phyloP scores from a whole-genome alignment of 1,140 invertebrate genomes.

The Sarcophaga bullata region DNA sequence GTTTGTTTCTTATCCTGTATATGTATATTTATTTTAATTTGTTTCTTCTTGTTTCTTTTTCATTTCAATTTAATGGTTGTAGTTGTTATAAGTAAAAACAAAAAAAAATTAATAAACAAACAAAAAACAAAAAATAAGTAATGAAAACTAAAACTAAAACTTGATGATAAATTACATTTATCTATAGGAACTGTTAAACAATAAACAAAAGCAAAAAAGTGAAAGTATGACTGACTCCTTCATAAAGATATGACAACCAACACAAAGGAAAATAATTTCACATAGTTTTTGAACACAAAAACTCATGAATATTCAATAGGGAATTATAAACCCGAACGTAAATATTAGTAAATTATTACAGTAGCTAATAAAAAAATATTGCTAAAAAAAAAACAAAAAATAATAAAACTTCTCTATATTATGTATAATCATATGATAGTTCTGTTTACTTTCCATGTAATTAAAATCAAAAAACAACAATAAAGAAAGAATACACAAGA shows the following conservation, averaged over 20 bases:
- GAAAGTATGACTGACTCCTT: conserved; percentile 26
- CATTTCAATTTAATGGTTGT: neutral
- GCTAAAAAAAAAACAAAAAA: no score
- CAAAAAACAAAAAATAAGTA: neutral
- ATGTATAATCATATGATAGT: no score
- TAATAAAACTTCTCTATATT: no score
- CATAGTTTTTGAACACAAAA: neutral
- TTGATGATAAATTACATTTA: conserved; percentile 35
- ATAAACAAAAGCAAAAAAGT: neutral
- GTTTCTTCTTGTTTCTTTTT: neutral
- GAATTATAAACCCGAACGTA: neutral
- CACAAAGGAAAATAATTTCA: neutral
- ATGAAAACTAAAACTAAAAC: neutral
- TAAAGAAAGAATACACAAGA: no score
- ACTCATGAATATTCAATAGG: neutral
- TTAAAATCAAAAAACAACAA: no score
- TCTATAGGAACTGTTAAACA: conserved; percentile 10
- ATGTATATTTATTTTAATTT: conserved; percentile 1
- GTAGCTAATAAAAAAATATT: no score
- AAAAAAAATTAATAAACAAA: neutral
- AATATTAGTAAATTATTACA: neutral
- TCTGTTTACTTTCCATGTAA: no score
- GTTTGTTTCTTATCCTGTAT: neutral
- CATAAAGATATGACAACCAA: conserved; percentile 18
- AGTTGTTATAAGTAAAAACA: neutral